phyloP scores from a whole-genome alignment of 2,113 vertebrate genomes.

The Promerops cafer region DNA sequence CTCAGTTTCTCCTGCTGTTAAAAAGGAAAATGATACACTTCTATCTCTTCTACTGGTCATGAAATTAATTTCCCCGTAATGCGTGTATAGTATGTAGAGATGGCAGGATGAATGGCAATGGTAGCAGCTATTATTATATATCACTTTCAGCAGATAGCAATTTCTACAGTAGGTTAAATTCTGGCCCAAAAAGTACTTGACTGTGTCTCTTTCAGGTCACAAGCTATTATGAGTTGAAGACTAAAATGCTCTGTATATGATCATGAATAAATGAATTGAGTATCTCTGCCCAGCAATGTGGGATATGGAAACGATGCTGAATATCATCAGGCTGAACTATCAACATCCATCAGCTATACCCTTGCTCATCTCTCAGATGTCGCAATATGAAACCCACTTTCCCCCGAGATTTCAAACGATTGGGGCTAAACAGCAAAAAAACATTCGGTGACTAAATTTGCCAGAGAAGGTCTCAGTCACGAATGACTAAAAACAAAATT shows the following conservation, averaged over 20 bases:
- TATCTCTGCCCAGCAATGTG: constrained; percentile 39
- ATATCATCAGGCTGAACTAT: constrained; percentile 50
- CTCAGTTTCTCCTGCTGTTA: constrained; percentile 18
- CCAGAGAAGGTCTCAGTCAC: constrained; percentile 72
- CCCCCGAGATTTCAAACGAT: constrained; percentile 40
- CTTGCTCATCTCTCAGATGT: constrained; percentile 62
- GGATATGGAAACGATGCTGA: constrained; percentile 50
- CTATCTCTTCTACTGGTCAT: background rate
- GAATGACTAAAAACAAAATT: constrained; percentile 75
- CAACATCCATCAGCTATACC: constrained; percentile 61
- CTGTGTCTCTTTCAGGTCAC: constrained; percentile 55
- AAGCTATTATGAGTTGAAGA: constrained; percentile 56
- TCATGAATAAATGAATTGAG: constrained; percentile 63
- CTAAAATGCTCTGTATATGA: constrained; percentile 55
- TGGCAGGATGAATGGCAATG: background rate
- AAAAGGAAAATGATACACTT: background rate
- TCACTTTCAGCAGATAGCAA: constrained; percentile 1
- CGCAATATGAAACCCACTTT: constrained; percentile 50
- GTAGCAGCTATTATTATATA: constrained; percentile 14
- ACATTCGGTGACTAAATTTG: constrained; percentile 64
- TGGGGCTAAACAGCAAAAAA: constrained; percentile 63
- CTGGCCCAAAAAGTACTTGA: constrained; percentile 48
- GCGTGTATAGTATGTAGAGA: background rate
- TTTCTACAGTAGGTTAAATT: constrained; percentile 55
- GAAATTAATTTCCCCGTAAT: background rate